These are phyloP conservation scores for Phymatocera aterrima DNA, from an alignment of 2,888 invertebrate genomes.

Conservation along the genomic window DNA sequence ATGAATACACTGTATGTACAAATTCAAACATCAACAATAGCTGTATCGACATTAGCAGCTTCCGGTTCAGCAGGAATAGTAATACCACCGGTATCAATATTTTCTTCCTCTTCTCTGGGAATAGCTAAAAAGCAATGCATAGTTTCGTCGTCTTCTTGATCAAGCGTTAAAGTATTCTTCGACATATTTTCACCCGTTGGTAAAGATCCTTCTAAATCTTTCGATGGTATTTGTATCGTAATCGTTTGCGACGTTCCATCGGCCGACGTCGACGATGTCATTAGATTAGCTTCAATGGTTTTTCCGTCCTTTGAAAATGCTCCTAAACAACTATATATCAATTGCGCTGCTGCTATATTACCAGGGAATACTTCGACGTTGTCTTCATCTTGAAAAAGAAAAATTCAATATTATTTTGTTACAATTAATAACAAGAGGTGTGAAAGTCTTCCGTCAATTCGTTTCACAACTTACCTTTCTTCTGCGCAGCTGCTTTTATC, in stretches of 20 bases:
- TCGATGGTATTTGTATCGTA: constrained; percentile 71
- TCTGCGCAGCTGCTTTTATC: constrained; percentile 64
- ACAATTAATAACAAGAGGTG: neutral
- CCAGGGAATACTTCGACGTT: constrained; percentile 72
- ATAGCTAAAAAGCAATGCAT: constrained; percentile 71
- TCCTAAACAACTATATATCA: constrained; percentile 71
- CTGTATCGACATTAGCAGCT: constrained; percentile 55
- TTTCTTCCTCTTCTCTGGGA: constrained; percentile 73
- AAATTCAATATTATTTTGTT: neutral
- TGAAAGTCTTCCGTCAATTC: neutral
- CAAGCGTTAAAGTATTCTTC: constrained; percentile 60
- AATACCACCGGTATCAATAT: constrained; percentile 78
- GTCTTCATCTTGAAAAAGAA: constrained; percentile 55
- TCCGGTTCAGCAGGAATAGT: constrained; percentile 77
- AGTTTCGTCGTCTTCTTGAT: constrained; percentile 75
- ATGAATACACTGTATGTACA: no score
- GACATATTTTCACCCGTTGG: constrained; percentile 58
- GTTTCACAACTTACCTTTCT: constrained; percentile 58
- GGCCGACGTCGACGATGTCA: constrained; percentile 71
- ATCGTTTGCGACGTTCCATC: constrained; percentile 72
- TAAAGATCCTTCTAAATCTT: constrained; percentile 66
- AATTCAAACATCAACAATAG: constrained; percentile 59
- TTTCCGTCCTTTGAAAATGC: constrained; percentile 69
- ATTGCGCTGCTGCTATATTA: constrained; percentile 72
- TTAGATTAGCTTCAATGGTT: constrained; percentile 70